These are phyloP conservation scores for Rhinophrynus dorsalis DNA, from an alignment of 2,797 vertebrate species.

Conservation along the genomic window DNA sequence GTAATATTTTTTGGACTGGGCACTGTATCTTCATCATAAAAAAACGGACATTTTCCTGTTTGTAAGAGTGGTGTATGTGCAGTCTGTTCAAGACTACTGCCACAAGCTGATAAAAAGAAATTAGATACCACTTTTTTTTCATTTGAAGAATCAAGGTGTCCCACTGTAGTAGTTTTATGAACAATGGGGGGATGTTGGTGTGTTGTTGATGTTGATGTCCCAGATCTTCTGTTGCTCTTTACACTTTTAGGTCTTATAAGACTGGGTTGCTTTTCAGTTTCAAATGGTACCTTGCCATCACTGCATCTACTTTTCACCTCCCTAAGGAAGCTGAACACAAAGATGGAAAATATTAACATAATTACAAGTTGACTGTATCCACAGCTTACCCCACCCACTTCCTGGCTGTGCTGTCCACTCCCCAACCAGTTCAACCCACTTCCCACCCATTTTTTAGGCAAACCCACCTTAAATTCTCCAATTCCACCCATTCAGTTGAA, in stretches of 20 bases:
- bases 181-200: not conserved
- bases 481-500: too few species aligned
- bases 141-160: not conserved
- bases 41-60: not conserved
- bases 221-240: conserved; percentile 13
- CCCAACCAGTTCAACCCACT: too few species aligned
- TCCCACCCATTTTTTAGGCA: too few species aligned
- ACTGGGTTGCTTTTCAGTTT: not conserved
- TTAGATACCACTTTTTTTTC: conserved; percentile 14
- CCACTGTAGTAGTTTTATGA: not conserved
- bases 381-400: too few species aligned
- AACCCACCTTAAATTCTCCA: too few species aligned
- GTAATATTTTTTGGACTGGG: conserved; percentile 4
- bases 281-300: not conserved
- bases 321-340: conserved; percentile 3
- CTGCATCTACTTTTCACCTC: not conserved
- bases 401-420: too few species aligned
- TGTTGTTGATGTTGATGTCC: not conserved
- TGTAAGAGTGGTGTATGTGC: not conserved
- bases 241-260: not conserved
- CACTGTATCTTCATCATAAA: not conserved
- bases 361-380: too few species aligned
- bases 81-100: conserved; percentile 5
- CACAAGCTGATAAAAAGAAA: not conserved
- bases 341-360: not conserved